These are phyloP conservation scores for Clepsis dumicolana DNA, from an alignment of 2,888 invertebrate species.

Conservation along the genomic window DNA sequence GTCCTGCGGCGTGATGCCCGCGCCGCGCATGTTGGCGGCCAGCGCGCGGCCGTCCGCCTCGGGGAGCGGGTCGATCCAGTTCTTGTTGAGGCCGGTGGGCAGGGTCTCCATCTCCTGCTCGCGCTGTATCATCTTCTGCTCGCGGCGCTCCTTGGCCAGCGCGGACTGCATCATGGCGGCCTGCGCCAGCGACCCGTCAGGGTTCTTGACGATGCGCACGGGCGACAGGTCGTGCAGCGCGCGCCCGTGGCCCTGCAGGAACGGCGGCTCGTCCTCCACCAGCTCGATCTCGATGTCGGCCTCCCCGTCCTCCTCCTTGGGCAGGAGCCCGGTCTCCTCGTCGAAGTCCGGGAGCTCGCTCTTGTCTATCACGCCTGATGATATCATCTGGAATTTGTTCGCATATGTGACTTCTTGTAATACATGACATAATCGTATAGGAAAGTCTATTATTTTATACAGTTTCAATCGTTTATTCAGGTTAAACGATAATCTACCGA, in stretches of 20 bases:
- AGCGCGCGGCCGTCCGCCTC: conserved; percentile 91
- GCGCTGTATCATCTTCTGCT: conserved; percentile 97
- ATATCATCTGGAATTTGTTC: conserved; percentile 94
- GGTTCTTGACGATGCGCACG: conserved; percentile 98
- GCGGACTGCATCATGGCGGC: conserved; percentile 99
- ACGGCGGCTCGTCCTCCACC: conserved; percentile 99
- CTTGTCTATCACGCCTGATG: conserved; percentile 96
- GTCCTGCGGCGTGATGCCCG: conserved; percentile 94
- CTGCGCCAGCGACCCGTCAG: conserved; percentile 99
- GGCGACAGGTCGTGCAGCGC: conserved; percentile 97
- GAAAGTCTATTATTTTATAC: too few relatives aligned
- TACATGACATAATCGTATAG: too few relatives aligned
- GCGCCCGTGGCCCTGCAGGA: conserved; percentile 96
- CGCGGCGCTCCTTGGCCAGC: conserved; percentile 97
- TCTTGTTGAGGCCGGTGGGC: conserved; percentile 93
- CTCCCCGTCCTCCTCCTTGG: conserved; percentile 97
- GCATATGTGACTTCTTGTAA: too few relatives aligned
- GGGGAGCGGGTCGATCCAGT: conserved; percentile 98
- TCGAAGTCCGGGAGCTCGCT: conserved; percentile 99
- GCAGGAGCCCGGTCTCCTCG: conserved; percentile 96
- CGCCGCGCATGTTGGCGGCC: conserved; percentile 93
- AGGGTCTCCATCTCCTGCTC: conserved; percentile 95
- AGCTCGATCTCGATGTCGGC: conserved; percentile 99
- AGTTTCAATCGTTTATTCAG: too few relatives aligned
- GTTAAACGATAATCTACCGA: too few relatives aligned